Evolutionary conservation across 2,888 invertebrate genomes (phyloP), one percentile per base, ranked within the genome.

Genomic region (Rotaria magnacalcarata): DNA sequence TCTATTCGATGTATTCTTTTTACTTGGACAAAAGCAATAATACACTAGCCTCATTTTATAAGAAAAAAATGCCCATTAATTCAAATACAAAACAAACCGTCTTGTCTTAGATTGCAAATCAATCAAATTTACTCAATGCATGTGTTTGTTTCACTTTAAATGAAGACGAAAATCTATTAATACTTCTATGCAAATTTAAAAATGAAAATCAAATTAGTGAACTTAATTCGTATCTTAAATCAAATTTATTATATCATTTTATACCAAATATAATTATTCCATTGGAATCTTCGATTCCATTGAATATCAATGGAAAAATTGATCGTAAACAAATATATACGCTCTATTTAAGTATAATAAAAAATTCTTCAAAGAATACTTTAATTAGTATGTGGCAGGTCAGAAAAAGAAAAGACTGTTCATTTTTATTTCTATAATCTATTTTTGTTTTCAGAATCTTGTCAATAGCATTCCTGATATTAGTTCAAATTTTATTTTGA

Each of bases 401-500:
- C 14, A 10, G 27, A 41, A 84, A 34, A 84, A 11, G 27, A 84
- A 84, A 34, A 84, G 14, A 0, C 5, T 11, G 11, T 41, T 2
- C 10, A 19, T 84, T 54, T 16, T 43, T n/a, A 85, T 85, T 56
- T 56, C 14, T 84, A 24, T 14, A 16, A 27, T 56, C 74, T 34
- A 21, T 56, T n/a, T 84, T 27, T 27, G 27, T 85, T 88, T 87
- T 74, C 88, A 89, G 88, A 21, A 88, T 88, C 75, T 85, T 87
- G 21, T 88, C 87, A 52, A 87, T 84, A 54, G 84, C 10, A 41
- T 85, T 84, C 85, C 86, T 4, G 84, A n/a, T 2, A 50, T 47
- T 11, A 47, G 56, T 7, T 19, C 84, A 43, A 85, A 88, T 75
- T 91, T 91, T 87, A 87, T 90, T 7, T 54, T 87, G 0, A 87